Conservation (phyloP, 2,113 vertebrate genomes). For the Benitochromis conjunctus region DNA sequence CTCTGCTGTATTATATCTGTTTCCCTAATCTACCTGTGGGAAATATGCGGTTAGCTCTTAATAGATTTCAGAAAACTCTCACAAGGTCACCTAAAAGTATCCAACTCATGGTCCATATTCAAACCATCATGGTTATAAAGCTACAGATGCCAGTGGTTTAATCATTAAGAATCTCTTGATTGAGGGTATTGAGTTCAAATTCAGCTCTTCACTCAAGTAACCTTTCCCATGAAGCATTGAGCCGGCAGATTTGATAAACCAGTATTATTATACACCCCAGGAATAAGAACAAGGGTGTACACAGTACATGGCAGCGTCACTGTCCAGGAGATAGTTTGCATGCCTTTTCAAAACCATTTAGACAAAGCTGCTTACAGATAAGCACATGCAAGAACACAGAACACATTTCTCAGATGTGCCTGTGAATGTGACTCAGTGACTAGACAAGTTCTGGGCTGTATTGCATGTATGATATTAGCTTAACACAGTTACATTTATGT, state of each 20-base stretch:
- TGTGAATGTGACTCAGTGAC: fast-evolving
- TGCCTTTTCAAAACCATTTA: too few species aligned
- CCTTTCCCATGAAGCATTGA: not conserved
- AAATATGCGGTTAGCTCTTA: not conserved
- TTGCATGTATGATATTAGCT: not conserved
- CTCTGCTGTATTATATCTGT: not conserved
- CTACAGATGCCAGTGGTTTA: not conserved
- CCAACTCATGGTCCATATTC: not conserved
- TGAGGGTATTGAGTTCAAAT: not conserved
- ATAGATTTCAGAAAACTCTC: not conserved
- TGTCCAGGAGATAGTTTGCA: too few species aligned
- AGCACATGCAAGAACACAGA: too few species aligned
- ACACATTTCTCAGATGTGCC: too few species aligned
- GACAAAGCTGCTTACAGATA: too few species aligned
- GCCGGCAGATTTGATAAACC: not conserved
- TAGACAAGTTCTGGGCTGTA: not conserved
- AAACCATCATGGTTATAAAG: not conserved
- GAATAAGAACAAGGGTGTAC: too few species aligned
- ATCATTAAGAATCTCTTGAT: not conserved
- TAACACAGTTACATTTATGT: not conserved
- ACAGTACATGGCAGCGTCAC: too few species aligned
- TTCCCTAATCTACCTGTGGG: not conserved
- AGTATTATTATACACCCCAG: not conserved
- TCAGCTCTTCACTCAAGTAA: not conserved
- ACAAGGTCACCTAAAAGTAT: not conserved